Conservation (phyloP, 2,113 vertebrate genomes). For the Sinocyclocheilus anshuiensis region DNA sequence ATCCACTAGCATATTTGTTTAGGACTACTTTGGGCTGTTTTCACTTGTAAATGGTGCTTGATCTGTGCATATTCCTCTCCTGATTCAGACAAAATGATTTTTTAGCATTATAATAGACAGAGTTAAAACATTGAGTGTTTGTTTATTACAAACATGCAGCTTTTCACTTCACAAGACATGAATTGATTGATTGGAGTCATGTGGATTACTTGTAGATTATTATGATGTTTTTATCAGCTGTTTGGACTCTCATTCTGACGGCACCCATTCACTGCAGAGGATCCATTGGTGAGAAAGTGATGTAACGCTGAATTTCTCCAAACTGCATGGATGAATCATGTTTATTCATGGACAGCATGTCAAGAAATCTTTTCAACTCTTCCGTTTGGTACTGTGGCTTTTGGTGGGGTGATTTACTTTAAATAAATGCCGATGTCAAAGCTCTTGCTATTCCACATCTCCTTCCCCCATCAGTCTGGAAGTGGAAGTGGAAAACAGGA, state of each 20-base stretch:
- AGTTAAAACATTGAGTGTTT: no score
- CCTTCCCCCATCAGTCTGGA: neutral
- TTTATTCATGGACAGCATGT: neutral
- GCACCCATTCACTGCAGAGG: neutral
- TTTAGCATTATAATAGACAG: no score
- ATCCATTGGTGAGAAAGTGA: neutral
- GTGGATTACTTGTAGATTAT: neutral
- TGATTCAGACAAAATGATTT: neutral
- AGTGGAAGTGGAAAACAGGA: neutral
- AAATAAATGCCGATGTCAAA: slow-evolving; percentile 9
- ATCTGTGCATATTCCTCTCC: neutral
- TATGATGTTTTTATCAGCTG: neutral
- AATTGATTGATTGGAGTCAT: neutral
- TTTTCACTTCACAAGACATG: neutral
- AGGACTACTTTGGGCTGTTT: neutral
- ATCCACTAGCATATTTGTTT: no score
- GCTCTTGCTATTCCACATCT: neutral
- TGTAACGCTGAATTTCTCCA: neutral
- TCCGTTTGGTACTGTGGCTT: neutral
- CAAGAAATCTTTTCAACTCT: neutral
- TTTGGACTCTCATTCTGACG: neutral
- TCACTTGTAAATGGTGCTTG: neutral
- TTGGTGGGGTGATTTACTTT: neutral
- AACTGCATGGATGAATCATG: neutral
- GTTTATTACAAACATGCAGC: no score